These are phyloP conservation scores for Cranoglanis bouderius DNA, from an alignment of 2,113 vertebrate genomes.

Conservation along the genomic window DNA sequence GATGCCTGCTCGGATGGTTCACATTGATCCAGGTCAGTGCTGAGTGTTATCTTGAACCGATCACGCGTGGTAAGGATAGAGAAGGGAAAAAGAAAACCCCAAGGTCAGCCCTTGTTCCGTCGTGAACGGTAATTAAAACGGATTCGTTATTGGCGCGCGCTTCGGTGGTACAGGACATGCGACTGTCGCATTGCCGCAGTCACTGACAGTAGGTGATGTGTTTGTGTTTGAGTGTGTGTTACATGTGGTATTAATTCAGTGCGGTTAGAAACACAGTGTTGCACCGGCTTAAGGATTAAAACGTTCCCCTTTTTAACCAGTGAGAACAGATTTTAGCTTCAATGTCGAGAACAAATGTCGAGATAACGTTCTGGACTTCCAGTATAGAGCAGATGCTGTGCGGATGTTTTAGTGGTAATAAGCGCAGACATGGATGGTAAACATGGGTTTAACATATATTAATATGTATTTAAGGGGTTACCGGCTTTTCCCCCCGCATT, in stretches of 20 bases:
- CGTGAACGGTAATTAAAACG: neutral
- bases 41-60: neutral
- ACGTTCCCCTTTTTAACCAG: neutral
- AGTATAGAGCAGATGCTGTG: neutral
- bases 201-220: conserved; percentile 42
- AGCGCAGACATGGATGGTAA: neutral
- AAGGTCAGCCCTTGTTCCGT: neutral
- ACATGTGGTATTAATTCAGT: neutral
- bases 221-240: conserved; percentile 22
- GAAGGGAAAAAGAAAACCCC: neutral
- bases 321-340: neutral
- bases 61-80: neutral
- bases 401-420: neutral
- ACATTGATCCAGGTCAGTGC: conserved; percentile 15
- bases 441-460: too few species aligned
- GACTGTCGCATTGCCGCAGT: conserved; percentile 76
- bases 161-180: conserved; percentile 13
- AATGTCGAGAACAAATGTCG: too few species aligned
- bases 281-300: neutral
- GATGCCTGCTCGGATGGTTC: neutral
- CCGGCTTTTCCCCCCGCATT: neutral
- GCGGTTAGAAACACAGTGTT: neutral
- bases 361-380: neutral
- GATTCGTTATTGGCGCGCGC: neutral
- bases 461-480: too few species aligned